Percentiles rank a stretch among this genome's conserved stretches.
phyloP scores from a whole-genome alignment of 2,113 vertebrate species.

The Oncorhynchus nerka region DNA sequence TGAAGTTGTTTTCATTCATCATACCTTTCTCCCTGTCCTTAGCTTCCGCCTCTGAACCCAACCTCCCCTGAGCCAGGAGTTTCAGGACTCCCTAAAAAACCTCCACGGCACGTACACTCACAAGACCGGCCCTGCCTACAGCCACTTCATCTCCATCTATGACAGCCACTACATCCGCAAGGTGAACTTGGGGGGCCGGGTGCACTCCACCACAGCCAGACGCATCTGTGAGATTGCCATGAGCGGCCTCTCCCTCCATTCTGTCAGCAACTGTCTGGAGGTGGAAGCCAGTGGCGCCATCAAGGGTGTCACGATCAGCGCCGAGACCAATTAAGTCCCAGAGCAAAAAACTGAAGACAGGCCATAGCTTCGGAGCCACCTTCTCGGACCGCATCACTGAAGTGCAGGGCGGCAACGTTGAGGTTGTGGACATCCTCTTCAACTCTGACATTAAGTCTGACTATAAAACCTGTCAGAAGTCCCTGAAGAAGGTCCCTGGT shows the following conservation, averaged over 20 bases:
- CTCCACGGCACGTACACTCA: conserved; percentile 29
- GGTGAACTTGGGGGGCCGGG: conserved; percentile 42
- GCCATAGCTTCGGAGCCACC: conserved; percentile 29
- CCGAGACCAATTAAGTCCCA: background rate
- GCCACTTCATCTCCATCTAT: conserved; percentile 48
- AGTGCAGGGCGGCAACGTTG: conserved; percentile 39
- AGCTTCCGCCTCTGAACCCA: conserved; percentile 40
- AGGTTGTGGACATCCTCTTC: conserved; percentile 43
- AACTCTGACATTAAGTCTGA: background rate
- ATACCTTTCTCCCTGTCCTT: background rate
- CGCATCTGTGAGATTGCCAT: conserved; percentile 51
- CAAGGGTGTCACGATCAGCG: background rate
- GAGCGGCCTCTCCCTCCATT: conserved; percentile 20
- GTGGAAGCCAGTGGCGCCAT: conserved; percentile 24
- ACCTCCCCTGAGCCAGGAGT: conserved; percentile 44
- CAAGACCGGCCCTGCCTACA: conserved; percentile 9
- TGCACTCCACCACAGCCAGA: conserved; percentile 47
- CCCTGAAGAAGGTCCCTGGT: conserved; percentile 37
- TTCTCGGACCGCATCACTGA: conserved; percentile 42
- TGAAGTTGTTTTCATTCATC: background rate
- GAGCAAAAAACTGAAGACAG: conserved; percentile 22
- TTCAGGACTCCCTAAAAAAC: conserved; percentile 21
- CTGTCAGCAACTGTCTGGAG: conserved; percentile 42
- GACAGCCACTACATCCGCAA: conserved; percentile 55
- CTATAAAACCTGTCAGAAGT: conserved; percentile 35